Percentiles rank a stretch among this genome's conserved stretches.
Conservation (phyloP, 2,113 vertebrate species). For the Psittacus erithacus region DNA sequence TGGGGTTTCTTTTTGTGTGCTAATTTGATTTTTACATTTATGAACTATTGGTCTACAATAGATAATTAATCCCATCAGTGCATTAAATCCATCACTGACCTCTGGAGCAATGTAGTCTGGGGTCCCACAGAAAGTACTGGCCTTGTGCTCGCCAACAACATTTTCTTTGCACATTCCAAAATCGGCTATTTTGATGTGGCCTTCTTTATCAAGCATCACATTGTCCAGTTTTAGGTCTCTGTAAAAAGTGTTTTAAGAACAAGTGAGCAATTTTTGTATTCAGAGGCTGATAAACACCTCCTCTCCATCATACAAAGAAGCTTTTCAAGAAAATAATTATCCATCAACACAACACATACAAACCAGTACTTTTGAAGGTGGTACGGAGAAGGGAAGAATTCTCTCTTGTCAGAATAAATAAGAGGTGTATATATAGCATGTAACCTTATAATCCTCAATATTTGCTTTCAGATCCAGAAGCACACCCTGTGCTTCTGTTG, state of each 20-base stretch:
- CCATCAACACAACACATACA: background rate
- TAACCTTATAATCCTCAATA: background rate
- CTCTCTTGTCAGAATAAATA: background rate
- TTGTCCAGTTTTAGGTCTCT: conserved; percentile 99
- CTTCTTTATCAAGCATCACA: conserved; percentile 92
- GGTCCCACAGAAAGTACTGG: conserved; percentile 96
- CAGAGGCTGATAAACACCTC: background rate
- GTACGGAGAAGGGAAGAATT: background rate
- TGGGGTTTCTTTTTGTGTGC: background rate
- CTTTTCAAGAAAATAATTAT: background rate
- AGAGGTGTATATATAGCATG: background rate
- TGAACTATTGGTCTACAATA: background rate
- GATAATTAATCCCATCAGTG: background rate
- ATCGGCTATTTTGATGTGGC: conserved; percentile 97
- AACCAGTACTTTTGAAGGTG: background rate
- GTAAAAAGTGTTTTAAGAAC: background rate
- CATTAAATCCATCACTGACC: conserved; percentile 53
- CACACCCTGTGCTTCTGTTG: background rate
- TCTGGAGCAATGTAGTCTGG: conserved; percentile 95
- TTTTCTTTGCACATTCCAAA: conserved; percentile 99
- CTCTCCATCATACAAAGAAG: background rate
- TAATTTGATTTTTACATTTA: background rate
- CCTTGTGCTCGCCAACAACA: conserved; percentile 86
- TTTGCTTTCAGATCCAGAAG: background rate
- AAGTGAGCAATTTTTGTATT: background rate